Evolutionary conservation across 2,113 vertebrate genomes (phyloP).

Genomic region (Eleginops maclovinus): DNA sequence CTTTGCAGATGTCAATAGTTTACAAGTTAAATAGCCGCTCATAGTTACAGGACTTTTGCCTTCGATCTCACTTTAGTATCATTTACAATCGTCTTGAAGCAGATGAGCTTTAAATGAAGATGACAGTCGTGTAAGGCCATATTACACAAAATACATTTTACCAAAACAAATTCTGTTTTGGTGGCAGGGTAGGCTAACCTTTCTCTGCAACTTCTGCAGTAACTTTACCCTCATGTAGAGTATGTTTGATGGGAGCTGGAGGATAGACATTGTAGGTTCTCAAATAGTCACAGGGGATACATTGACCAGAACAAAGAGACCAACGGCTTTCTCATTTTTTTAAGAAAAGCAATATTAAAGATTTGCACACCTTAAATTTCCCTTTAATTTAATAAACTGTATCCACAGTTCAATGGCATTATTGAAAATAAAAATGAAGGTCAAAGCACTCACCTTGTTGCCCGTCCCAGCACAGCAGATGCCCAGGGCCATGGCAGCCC

Average conservation of each 20-base stretch:
- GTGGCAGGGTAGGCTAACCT: too few species aligned
- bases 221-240: not conserved
- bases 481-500: conserved; percentile 97
- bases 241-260: not conserved
- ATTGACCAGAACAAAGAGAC: not conserved
- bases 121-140: too few species aligned
- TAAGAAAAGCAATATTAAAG: not conserved
- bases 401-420: not conserved
- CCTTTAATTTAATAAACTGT: not conserved
- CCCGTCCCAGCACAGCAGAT: conserved; percentile 99
- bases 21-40: not conserved
- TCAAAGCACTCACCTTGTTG: conserved; percentile 88
- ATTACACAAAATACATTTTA: too few species aligned
- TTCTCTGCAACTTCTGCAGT: not conserved
- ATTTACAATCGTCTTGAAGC: not conserved
- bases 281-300: not conserved
- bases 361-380: too few species aligned
- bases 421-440: not conserved
- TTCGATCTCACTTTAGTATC: not conserved
- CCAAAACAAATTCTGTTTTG: too few species aligned
- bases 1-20: not conserved
- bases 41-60: not conserved
- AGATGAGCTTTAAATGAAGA: too few species aligned
- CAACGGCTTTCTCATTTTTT: not conserved
- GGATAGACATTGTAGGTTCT: not conserved